Base-by-base conservation (phyloP, 2,888 invertebrate species). In the Chrysina gloriosa region DNA sequence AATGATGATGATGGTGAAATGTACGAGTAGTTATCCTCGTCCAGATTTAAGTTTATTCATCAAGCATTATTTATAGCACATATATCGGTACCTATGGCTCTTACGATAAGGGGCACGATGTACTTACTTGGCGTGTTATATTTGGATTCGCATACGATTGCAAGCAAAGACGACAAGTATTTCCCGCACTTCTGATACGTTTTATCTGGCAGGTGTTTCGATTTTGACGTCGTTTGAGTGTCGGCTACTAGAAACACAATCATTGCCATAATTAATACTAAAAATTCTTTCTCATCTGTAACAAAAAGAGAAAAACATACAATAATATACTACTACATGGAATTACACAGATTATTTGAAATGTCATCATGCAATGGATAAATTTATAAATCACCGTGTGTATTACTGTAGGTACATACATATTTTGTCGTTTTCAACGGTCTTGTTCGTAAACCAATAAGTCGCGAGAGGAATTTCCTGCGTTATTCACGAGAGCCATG, bases 61-160 rank as follows among this genome's bases (percentile, higher is more conserved):
- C n/a, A n/a, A n/a, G n/a, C n/a, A n/a, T n/a, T n/a, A n/a, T n/a
- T n/a, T n/a, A n/a, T n/a, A n/a, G n/a, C n/a, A n/a, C n/a, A n/a
- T n/a, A n/a, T n/a, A n/a, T n/a, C n/a, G n/a, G n/a, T n/a, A n/a
- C n/a, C n/a, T n/a, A n/a, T n/a, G n/a, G n/a, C n/a, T n/a, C n/a
- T n/a, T n/a, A n/a, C n/a, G 2, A 31, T 3, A 9, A 1, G 7
- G 31, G n/a, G 9, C 31, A 4, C 9, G 52, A 29, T n/a, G 21
- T 50, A 66, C 58, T 66, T 58, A 66, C 66, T 34, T 66, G 56
- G 66, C 4, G 66, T 56, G 14, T 56, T 66, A 27, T 66, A 66
- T 25, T 34, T 66, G 3, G 66, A 66, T 1, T 66, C 9, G 31
- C 66, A 66, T 11, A 58, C 58, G 21, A 56, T 27, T 3, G 56